Percentiles rank a stretch among this genome's conserved stretches.
phyloP scores from a whole-genome alignment of 2,797 vertebrate species.

The Morelia viridis region DNA sequence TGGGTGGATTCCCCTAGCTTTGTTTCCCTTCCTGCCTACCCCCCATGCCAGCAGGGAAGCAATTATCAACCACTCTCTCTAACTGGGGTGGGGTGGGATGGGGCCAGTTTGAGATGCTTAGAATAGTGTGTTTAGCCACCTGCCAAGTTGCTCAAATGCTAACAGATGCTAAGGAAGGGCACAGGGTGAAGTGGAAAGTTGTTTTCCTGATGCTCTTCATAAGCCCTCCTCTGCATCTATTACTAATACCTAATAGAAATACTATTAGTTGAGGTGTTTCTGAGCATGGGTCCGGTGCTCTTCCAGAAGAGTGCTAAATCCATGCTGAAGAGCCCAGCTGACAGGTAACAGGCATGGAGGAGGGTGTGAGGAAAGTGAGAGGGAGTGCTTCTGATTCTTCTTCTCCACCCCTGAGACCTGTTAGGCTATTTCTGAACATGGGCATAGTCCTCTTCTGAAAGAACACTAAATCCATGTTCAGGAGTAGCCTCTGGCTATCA shows the following conservation, averaged over 20 bases:
- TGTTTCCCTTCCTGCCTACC: background rate
- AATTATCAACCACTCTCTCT: background rate
- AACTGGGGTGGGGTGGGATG: background rate
- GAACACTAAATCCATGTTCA: too few species aligned
- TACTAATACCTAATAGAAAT: too few species aligned
- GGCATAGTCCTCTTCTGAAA: too few species aligned
- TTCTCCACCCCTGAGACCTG: too few species aligned
- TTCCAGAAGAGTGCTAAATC: background rate
- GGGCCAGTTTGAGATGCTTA: background rate
- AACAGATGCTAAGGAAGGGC: background rate
- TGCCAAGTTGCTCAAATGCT: background rate
- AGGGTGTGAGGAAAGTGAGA: too few species aligned
- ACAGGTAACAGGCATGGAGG: too few species aligned
- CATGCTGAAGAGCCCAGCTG: too few species aligned
- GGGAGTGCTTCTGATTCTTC: too few species aligned
- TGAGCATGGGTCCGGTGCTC: background rate
- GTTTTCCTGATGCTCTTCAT: background rate
- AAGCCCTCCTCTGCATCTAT: background rate
- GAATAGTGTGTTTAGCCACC: background rate
- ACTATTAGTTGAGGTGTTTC: background rate
- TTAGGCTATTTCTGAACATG: too few species aligned
- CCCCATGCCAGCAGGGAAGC: background rate
- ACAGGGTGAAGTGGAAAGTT: background rate
- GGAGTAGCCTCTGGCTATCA: too few species aligned
- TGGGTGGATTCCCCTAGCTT: background rate